A percentile compares a stretch with the other conserved stretches of the same genome.
These are phyloP conservation scores for Melitaea athalia DNA, from an alignment of 2,888 invertebrate genomes.

Conservation along the genomic window DNA sequence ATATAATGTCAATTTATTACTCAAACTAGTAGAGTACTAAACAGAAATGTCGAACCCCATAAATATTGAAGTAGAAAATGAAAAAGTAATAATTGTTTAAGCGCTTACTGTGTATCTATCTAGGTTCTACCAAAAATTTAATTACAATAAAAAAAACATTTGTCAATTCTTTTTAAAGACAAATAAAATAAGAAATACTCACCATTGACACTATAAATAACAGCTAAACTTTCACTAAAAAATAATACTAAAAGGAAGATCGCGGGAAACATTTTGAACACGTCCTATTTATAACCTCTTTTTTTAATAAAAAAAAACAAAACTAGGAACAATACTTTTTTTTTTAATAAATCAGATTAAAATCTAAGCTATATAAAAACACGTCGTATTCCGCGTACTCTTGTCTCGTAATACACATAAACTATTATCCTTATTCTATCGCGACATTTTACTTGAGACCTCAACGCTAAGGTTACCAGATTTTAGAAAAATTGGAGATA, in stretches of 20 bases:
- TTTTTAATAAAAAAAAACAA: not conserved
- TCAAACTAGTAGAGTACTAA: too few species aligned
- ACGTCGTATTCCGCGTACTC: constrained; percentile 4
- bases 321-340: too few species aligned
- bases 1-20: too few species aligned
- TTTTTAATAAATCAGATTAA: too few species aligned
- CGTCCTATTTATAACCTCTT: not conserved
- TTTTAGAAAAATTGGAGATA: not conserved
- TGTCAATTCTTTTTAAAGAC: not conserved
- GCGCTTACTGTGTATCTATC: too few species aligned
- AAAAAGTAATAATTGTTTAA: too few species aligned
- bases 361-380: not conserved
- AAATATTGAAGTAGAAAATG: too few species aligned
- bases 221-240: constrained; percentile 38
- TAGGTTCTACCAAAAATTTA: too few species aligned
- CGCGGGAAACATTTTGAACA: constrained; percentile 1
- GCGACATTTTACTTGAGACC: constrained; percentile 1
- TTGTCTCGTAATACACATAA: not conserved
- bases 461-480: constrained; percentile 3
- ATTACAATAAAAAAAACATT: too few species aligned
- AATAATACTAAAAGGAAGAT: constrained; percentile 31
- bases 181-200: constrained; percentile 34
- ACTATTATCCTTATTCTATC: constrained; percentile 24
- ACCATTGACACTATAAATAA: constrained; percentile 52
- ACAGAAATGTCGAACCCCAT: too few species aligned